Evolutionary conservation across 2,888 invertebrate species (phyloP), one percentile per base, ranked within the genome.

Genomic region (Melitaea athalia): DNA sequence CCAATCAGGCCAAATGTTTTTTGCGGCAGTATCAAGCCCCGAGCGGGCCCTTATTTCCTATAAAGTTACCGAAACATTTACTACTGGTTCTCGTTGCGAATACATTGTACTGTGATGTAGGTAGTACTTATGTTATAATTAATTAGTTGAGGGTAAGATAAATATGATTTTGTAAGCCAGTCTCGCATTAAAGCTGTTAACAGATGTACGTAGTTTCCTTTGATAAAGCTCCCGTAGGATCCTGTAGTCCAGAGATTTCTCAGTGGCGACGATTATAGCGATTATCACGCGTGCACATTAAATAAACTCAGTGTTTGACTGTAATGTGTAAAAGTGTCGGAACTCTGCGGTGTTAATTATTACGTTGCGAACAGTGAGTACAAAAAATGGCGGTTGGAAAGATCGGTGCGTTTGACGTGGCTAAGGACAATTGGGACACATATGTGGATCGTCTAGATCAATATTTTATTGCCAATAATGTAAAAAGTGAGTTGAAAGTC

Each of bases 1-100:
- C 88, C 91, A 91, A 91, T 91, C 91, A 90, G 81, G 80, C 79
- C 77, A 83, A 90, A 91, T 90, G 89, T 90, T 87, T 86, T 85
- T 81, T 81, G 83, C 79, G 85, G 85, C 85, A 79, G 83, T 88
- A 87, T 87, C 85, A 83, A 72, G 84, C 86, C 90, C 84, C 84
- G 73, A 79, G 85, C 85, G 87, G 79, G 81, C 84, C 85, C 87
- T 89, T 89, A 90, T 89, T 88, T 89, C 87, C 88, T 75, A 72
- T 72, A 70, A 68, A 74, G 57, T 75, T 74, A 70, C 71, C 67
- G 61, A 63, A 70, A 47, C 61, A 31, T 52, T 72, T 72, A 75
- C 72, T 53, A 71, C 33, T n/a, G 55, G 50, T 62, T 67, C 68
- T 67, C 59, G 59, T 31, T 43, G 59, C 59, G 45, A 52, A 24